These are phyloP conservation scores for Cyprinodon brontotheroides DNA, from an alignment of 2,113 vertebrate species.

Conservation along the genomic window DNA sequence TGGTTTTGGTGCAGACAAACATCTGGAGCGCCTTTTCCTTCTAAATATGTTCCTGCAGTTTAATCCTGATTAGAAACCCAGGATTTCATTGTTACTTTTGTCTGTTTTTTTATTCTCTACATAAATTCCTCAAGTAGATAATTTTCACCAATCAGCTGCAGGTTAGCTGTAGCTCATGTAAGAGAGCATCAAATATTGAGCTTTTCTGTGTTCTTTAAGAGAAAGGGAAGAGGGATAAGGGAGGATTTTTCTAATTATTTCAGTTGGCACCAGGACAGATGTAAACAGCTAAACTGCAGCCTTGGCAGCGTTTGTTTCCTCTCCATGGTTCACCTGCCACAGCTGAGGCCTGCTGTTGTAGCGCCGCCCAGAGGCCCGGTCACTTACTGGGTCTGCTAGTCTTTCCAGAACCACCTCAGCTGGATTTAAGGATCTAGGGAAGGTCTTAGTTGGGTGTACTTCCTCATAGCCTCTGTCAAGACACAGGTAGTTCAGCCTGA, in stretches of 20 bases:
- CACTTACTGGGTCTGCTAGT: conserved; percentile 67
- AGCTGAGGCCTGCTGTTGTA: conserved; percentile 66
- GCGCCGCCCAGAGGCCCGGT: conserved; percentile 63
- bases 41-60: not conserved
- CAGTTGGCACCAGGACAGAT: not conserved
- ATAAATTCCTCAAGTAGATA: not conserved
- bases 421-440: conserved; percentile 64
- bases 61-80: not conserved
- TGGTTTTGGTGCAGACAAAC: not conserved
- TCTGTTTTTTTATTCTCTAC: not conserved
- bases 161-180: not conserved
- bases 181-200: not conserved
- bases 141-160: not conserved
- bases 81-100: not conserved
- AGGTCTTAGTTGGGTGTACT: conserved; percentile 72
- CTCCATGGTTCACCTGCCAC: conserved; percentile 72
- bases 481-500: not conserved
- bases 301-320: not conserved
- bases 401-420: conserved; percentile 66
- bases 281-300: not conserved
- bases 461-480: conserved; percentile 74
- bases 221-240: not conserved
- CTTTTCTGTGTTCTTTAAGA: not conserved
- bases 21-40: no score
- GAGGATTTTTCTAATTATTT: not conserved